These are phyloP conservation scores for Eulithis prunata DNA, from an alignment of 2,888 invertebrate genomes.

Conservation along the genomic window DNA sequence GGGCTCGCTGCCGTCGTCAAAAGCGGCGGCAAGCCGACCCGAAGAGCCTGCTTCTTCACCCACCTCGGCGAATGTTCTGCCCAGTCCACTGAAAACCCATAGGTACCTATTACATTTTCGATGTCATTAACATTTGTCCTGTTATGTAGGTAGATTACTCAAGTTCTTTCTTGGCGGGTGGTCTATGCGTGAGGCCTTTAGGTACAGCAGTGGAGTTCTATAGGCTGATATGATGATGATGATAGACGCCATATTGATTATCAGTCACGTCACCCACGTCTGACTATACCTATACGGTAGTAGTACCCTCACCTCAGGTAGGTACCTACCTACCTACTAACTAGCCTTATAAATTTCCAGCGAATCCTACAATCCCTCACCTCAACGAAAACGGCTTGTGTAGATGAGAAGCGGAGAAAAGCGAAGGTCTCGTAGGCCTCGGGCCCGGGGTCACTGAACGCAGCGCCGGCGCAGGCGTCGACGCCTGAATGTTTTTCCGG, in stretches of 20 bases:
- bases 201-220: too few relatives aligned
- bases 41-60: conserved; percentile 79
- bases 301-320: too few relatives aligned
- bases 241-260: too few relatives aligned
- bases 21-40: conserved; percentile 81
- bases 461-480: conserved; percentile 66
- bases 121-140: too few relatives aligned
- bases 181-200: too few relatives aligned
- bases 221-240: too few relatives aligned
- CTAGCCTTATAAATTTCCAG: too few relatives aligned
- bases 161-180: too few relatives aligned
- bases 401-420: conserved; percentile 87
- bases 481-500: conserved; percentile 87
- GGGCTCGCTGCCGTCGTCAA: conserved; percentile 96
- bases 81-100: conserved; percentile 64
- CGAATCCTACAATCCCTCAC: conserved; percentile 54
- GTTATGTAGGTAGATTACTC: too few relatives aligned
- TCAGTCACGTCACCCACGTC: too few relatives aligned
- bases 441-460: conserved; percentile 74
- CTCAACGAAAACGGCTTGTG: conserved; percentile 89
- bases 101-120: neutral
- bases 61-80: conserved; percentile 72
- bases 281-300: too few relatives aligned
- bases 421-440: conserved; percentile 80
- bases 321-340: too few relatives aligned